Evolutionary conservation across 2,113 vertebrate genomes (phyloP), one percentile per base, ranked within the genome.

Genomic region (Junco hyemalis): DNA sequence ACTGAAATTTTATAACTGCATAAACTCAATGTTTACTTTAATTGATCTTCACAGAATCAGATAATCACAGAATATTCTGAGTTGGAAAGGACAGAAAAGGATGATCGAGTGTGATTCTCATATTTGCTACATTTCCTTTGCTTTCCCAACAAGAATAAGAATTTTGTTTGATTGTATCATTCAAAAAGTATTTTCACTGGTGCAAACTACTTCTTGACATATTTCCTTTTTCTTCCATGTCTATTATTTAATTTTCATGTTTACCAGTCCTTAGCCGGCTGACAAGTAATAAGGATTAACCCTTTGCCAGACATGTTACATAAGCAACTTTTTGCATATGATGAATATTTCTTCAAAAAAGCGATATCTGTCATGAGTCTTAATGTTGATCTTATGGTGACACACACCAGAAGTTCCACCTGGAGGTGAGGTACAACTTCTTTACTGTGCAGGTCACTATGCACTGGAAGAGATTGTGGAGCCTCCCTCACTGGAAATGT

Each of bases 61-160:
- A 68, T 20, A 82, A 35, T 40, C 29, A 54, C 21, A 54, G 25
- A 69, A 81, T 74, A 66, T 74, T 60, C 11, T 61, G 54, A 68
- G 5, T 9, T 76, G 8, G 29, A 54, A 76, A n/a, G 21, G 9
- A 40, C 8, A 53, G 25, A 35, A 18, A 26, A 47, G 14, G 4
- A 26, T 31, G 6, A 20, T 25, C 0, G 0, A 53, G 8, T 12
- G 15, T n/a, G 45, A 38, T 33, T 74, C 23, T 60, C 33, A 69
- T 61, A 18, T 89, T 80, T 35, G 33, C 4, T 7, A 69, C 44
- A 94, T 86, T 91, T 81, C 8, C 9, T 70, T 80, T 74, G 6
- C 6, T 85, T 79, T 87, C 23, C 14, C 9, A 21, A 17, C 7
- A 15, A 70, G 14, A 12, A 36, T 47, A n/a, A 77, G 29, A 66